Base-by-base conservation (phyloP, 1,140 invertebrate genomes). In the Oncopodura yosiiana region DNA sequence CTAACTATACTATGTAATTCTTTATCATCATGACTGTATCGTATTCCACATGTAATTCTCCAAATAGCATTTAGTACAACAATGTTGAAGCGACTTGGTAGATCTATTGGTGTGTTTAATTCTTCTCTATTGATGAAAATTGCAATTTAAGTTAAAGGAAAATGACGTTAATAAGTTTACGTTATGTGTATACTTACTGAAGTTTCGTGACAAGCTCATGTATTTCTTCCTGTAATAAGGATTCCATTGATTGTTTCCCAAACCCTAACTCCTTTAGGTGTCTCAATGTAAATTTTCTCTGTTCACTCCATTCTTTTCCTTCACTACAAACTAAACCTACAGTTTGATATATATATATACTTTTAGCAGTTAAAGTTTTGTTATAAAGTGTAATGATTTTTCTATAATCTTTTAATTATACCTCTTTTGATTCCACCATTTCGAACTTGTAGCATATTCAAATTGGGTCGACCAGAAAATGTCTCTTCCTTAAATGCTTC, bases 31-130 rank as follows among this genome's bases (percentile, higher is more conserved):
- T 73, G 69, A 1, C 66, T 66, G 46, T 74, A 80, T 60, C 81
- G 70, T 65, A 76, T 79, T 0, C 88, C 85, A 52, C 88, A 85
- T 69, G 91, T 79, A 80, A 94, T 87, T 49, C 75, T 79, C 84
- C 88, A 93, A 0, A 94, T 69, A 0, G 84, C 84, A 44, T 65
- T 65, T 6, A 65, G 42, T 49, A 65, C 60, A 11, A 61, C 60
- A 3, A 54, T 26, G 18, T 62, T 56, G 18, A 65, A 43, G 11
- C 58, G 43, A 24, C 32, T 48, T 41, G 51, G 45, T 5, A 65
- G 49, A 26, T 50, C 42, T 1, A 63, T 36, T 3, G 58, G 44
- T 6, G 42, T 60, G 6, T 48, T 49, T 5, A 41, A 32, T 18
- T 64, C 53, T 26, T 32, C 45, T 41, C 62, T 64, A 30, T 34